These are phyloP conservation scores for Amblyopsis hoosieri DNA, from an alignment of 2,797 vertebrate genomes.

Conservation along the genomic window DNA sequence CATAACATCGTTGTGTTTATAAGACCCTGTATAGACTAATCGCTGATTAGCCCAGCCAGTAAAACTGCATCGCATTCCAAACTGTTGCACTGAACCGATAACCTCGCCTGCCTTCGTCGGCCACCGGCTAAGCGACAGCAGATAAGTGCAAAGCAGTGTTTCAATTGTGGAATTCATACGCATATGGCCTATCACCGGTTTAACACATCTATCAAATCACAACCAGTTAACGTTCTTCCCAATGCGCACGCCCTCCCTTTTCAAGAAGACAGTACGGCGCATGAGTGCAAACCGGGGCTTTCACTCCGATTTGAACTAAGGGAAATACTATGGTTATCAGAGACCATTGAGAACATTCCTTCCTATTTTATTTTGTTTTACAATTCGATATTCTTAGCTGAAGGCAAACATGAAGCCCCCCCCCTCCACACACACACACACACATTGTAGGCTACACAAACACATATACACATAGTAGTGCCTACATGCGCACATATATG, in stretches of 20 bases:
- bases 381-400: slow-evolving; percentile 44
- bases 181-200: no score
- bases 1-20: no score
- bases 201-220: no score
- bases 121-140: no score
- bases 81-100: no score
- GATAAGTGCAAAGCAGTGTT: no score
- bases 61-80: no score
- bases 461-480: slow-evolving; percentile 4
- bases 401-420: slow-evolving; percentile 15
- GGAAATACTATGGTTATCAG: not conserved
- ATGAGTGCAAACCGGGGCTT: slow-evolving; percentile 32
- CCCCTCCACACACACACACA: not conserved
- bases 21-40: no score
- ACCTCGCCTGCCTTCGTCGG: no score
- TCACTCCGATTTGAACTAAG: slow-evolving; percentile 30
- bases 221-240: slow-evolving; percentile 18
- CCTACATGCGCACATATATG: not conserved
- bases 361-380: slow-evolving; percentile 17
- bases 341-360: no score
- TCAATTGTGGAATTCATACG: no score
- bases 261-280: slow-evolving; percentile 19
- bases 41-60: no score
- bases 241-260: slow-evolving; percentile 13
- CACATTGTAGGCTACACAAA: not conserved